Evolutionary conservation across 2,113 vertebrate species (phyloP), one percentile per base, ranked within the genome.

Genomic region (Thalassarche chlororhynchos): DNA sequence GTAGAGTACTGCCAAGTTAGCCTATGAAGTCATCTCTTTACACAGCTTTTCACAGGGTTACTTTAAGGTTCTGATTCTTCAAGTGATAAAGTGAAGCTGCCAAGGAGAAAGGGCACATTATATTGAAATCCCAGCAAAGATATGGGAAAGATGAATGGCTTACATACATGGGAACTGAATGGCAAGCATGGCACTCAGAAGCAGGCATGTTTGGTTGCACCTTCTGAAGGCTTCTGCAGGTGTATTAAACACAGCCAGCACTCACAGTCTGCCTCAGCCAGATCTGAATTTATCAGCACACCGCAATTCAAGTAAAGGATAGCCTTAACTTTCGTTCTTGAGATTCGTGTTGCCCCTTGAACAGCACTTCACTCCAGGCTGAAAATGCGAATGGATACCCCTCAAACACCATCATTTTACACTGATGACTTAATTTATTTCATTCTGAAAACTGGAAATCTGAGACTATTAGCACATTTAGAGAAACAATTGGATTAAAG

Each of bases 401-500:
- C 66, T 61, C 46, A 76, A 81, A 64, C 25, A 58, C 24, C 42
- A 36, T 20, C 31, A 61, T 51, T 42, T 83, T 29, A 78, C 31
- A 62, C 12, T 76, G 52, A 84, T 14, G 29, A 44, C 64, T 47
- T 44, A 31, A 57, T 72, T 51, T 77, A 84, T 36, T 84, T 87
- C 46, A 78, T 69, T 65, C 49, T 71, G 42, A n/a, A 34, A 66
- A 87, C 40, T 94, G 84, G 70, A 97, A 97, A 98, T 70, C 69
- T 42, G 78, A 97, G 65, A 76, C 26, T 74, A 52, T 38, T 58
- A 84, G 60, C 89, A 80, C 51, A 91, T 96, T 96, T 90, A 76
- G 58, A 81, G 84, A 96, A 94, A 95, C 92, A 96, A 93, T 6
- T 93, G 89, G 84, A 82, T 82, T 87, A 93, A 89, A 96, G 51